Evolutionary conservation across 2,888 invertebrate genomes (phyloP).

Genomic region (Eutolmus rufibarbis): DNA sequence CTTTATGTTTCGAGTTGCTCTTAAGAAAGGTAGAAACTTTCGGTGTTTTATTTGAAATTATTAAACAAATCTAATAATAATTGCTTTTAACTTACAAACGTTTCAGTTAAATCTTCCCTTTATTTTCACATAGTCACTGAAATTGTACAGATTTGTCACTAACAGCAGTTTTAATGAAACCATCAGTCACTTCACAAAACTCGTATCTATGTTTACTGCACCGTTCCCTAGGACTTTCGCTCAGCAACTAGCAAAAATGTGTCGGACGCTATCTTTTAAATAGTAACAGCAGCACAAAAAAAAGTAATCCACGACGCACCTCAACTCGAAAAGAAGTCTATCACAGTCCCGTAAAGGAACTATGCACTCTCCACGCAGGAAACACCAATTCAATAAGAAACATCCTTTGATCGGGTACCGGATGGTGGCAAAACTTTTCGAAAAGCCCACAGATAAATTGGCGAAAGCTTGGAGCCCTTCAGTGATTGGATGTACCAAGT

Average conservation of each 20-base stretch:
- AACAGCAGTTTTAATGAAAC: background rate
- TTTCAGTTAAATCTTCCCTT: background rate
- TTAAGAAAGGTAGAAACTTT: no score
- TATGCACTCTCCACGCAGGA: background rate
- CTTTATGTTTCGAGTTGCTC: no score
- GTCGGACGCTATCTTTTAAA: background rate
- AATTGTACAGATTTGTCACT: background rate
- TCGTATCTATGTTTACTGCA: background rate
- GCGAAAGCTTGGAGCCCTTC: background rate
- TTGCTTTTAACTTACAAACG: background rate
- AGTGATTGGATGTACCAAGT: background rate
- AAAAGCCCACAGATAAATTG: slow-evolving; percentile 9
- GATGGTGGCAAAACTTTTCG: background rate
- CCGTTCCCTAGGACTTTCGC: slow-evolving; percentile 37
- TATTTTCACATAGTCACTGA: slow-evolving; percentile 21
- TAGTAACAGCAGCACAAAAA: slow-evolving; percentile 7
- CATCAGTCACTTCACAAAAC: background rate
- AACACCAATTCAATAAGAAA: slow-evolving; percentile 17
- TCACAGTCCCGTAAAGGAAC: background rate
- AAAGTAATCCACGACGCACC: background rate
- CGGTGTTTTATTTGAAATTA: no score
- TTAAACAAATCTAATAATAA: no score
- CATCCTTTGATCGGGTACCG: slow-evolving; percentile 1
- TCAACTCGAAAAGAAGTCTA: background rate
- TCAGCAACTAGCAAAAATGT: slow-evolving; percentile 35